These are phyloP conservation scores for Chaetogeoica ovagalla DNA, from an alignment of 2,888 invertebrate species.

Conservation along the genomic window DNA sequence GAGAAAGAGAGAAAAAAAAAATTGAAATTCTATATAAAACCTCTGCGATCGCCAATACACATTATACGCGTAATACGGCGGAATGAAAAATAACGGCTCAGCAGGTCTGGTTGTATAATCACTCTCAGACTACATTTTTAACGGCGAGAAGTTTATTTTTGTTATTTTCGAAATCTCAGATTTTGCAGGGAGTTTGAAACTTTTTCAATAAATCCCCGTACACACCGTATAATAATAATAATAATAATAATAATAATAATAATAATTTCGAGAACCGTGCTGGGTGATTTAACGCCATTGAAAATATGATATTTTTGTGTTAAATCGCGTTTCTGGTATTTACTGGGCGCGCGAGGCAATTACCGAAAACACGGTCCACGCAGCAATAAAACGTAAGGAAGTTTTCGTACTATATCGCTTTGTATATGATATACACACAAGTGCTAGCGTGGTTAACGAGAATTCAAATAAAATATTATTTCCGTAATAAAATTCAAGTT, in stretches of 20 bases:
- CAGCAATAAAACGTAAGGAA: neutral
- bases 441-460: neutral
- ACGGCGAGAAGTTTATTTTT: no score
- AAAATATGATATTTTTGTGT: neutral
- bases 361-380: slow-evolving; percentile 3
- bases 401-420: neutral
- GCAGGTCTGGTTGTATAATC: no score
- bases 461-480: slow-evolving; percentile 28
- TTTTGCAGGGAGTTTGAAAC: neutral
- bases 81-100: no score
- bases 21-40: no score
- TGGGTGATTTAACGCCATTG: neutral
- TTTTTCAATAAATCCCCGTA: slow-evolving; percentile 12
- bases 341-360: neutral
- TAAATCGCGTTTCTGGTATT: neutral
- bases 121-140: no score
- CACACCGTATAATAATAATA: neutral
- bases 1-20: no score
- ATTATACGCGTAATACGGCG: no score
- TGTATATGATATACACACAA: neutral
- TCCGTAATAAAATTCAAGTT: slow-evolving; percentile 18
- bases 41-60: no score
- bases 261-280: neutral
- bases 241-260: neutral
- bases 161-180: no score